A percentile compares a stretch with the other conserved stretches of the same genome.
phyloP scores from a whole-genome alignment of 2,797 vertebrate genomes.

The Schizothorax lantsangensis region DNA sequence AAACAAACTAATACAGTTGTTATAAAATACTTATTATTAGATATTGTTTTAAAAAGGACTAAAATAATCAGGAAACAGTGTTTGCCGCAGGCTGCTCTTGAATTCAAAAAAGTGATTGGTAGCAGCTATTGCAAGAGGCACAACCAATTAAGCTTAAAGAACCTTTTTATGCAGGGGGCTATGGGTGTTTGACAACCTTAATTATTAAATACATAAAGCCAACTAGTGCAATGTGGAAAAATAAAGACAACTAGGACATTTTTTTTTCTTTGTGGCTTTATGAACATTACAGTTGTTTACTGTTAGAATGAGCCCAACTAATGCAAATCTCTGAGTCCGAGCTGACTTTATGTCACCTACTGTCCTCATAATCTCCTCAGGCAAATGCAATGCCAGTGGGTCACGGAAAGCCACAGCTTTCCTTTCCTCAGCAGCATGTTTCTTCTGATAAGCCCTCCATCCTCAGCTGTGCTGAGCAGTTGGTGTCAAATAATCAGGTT shows the following conservation, averaged over 20 bases:
- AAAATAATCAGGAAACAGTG: no score
- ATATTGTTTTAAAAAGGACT: not conserved
- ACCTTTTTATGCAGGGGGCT: not conserved
- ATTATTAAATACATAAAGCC: not conserved
- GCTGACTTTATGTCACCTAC: not conserved
- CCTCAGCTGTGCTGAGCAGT: not conserved
- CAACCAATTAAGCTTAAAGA: not conserved
- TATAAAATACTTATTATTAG: not conserved
- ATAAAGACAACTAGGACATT: not conserved
- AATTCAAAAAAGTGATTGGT: not conserved
- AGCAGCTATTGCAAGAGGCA: not conserved
- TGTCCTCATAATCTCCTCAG: conserved; percentile 38
- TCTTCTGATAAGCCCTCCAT: conserved; percentile 25
- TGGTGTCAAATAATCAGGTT: conserved; percentile 36
- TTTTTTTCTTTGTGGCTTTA: not conserved
- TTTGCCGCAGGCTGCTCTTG: not conserved
- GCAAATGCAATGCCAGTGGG: conserved; percentile 24
- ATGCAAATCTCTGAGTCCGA: not conserved
- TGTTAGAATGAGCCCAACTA: not conserved
- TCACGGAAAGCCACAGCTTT: conserved; percentile 11
- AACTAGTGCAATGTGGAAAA: not conserved
- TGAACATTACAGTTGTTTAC: not conserved
- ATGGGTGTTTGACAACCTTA: not conserved
- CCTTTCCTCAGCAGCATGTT: conserved; percentile 21
- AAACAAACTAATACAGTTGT: not conserved